Percentiles rank a stretch among this genome's conserved stretches.
phyloP scores from a whole-genome alignment of 2,797 vertebrate species.

The Pangasius larnaudii region DNA sequence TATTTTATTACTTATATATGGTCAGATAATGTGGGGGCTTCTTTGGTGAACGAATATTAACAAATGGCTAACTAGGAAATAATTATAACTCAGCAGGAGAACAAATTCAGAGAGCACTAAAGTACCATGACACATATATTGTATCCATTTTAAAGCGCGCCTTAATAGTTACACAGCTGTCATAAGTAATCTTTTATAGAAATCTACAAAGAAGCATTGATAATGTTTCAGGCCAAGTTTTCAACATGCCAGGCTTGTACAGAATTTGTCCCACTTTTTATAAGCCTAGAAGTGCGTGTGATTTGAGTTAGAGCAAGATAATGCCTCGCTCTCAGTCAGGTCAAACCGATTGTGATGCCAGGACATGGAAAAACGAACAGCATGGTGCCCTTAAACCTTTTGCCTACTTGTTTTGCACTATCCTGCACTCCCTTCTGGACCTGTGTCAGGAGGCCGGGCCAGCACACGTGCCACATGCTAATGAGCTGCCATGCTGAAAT shows the following conservation, averaged over 20 bases:
- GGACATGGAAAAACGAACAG: conserved; percentile 43
- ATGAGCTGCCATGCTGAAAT: conserved; percentile 60
- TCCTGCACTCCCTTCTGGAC: conserved; percentile 24
- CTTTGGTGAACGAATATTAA: conserved; percentile 24
- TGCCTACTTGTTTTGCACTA: conserved; percentile 40
- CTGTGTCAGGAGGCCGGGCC: conserved; percentile 13
- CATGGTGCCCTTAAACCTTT: conserved; percentile 47
- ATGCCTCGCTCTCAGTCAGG: not conserved
- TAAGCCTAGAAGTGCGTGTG: not conserved
- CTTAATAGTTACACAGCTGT: conserved; percentile 27
- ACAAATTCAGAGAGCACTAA: conserved; percentile 35
- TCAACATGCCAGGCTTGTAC: not conserved
- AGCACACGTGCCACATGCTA: conserved; percentile 53
- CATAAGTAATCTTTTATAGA: conserved; percentile 26
- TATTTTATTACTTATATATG: conserved; percentile 4
- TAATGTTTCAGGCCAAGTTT: not conserved
- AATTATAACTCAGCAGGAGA: conserved; percentile 25
- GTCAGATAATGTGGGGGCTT: conserved; percentile 5
- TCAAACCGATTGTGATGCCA: conserved; percentile 48
- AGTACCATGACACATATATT: conserved; percentile 25
- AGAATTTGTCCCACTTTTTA: conserved; percentile 6
- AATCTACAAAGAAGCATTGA: conserved; percentile 27
- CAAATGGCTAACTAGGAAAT: conserved; percentile 36
- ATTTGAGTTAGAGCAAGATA: conserved; percentile 3
- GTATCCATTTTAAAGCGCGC: conserved; percentile 27